Evolutionary conservation across 64 coral and sea anemone species (phyloP), one percentile per base, ranked within the genome.

Genomic region (Catalaphyllia jardinei): DNA sequence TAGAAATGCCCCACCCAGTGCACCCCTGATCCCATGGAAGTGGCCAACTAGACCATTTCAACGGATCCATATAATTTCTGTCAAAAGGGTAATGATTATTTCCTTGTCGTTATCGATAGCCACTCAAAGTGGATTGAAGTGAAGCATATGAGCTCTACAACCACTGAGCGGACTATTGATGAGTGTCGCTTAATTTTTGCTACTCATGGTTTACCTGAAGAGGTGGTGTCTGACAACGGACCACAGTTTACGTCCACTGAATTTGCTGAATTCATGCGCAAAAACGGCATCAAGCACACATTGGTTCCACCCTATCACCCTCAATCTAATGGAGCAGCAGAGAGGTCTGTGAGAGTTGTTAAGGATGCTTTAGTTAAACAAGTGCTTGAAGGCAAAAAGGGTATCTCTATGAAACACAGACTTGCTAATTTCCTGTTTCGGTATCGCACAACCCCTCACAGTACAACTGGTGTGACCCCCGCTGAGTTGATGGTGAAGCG

Each of bases 31-130:
- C 28, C 91, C 91, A 20, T 92, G 73, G 85, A 92, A 92, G 46
- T 92, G 91, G 91, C 74, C 91, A n/a, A 31, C 75, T 31, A 80
- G 86, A 74, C 91, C 85, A 80, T 93, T 93, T 80, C 91, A 88
- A 25, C 27, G 86, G 2, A 73, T 93, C n/a, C 91, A 93, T 24
- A 60, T 81, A 86, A 88, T 71, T 93, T 88, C 20, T 93, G 91
- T 28, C 91, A 93, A 71, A 88, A 93, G 24, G 74, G 22, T 20
- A 92, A 50, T 77, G 82, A 92, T 31, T 76, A 64, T 50, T 86
- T 92, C n/a, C 55, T 35, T 35, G 33, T 35, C 1, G 33, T 35
- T 1, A 35, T 35, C 33, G 33, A 35, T 35, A 35, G 33, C 33
- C 33, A 35, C 33, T 35, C 33, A 35, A 35, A 35, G 33, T 35